Conservation (phyloP, 2,797 vertebrate species). For the Danionella dracula region DNA sequence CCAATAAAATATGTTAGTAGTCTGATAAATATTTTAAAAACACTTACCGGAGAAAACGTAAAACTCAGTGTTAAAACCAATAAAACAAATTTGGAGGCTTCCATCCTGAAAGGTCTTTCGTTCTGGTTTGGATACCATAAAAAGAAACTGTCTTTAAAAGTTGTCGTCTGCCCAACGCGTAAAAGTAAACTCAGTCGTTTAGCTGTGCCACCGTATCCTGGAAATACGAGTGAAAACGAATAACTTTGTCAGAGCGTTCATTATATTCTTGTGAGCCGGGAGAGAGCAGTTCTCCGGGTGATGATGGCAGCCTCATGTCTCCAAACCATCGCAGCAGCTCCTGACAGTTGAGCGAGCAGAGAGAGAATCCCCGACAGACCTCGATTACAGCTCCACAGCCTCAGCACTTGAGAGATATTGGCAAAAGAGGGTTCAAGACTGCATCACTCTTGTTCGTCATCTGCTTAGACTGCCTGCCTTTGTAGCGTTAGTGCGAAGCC, state of each 20-base stretch:
- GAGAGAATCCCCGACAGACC: constrained; percentile 7
- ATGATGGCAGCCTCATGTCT: background rate
- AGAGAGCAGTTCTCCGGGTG: background rate
- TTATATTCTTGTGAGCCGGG: background rate
- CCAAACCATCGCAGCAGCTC: background rate
- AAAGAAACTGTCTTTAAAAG: constrained; percentile 15
- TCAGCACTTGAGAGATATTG: background rate
- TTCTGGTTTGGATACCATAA: background rate
- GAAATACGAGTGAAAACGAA: background rate
- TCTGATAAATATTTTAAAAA: background rate
- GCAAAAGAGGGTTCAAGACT: background rate
- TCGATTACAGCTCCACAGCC: background rate
- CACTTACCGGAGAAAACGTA: constrained; percentile 32
- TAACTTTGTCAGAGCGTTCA: constrained; percentile 2
- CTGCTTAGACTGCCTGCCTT: background rate
- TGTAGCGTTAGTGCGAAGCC: background rate
- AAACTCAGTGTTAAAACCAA: constrained; percentile 18
- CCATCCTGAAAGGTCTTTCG: constrained; percentile 28
- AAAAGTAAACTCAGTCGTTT: background rate
- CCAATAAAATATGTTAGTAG: too few species aligned
- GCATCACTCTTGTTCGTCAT: constrained; percentile 8
- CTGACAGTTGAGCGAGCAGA: constrained; percentile 24
- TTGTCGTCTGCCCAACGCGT: background rate
- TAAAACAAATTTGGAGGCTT: constrained; percentile 9
- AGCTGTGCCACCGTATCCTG: background rate